A percentile compares a stretch with the other conserved stretches of the same genome.
phyloP scores from a whole-genome alignment of 2,797 vertebrate genomes.

The Arnoldichthys spilopterus region DNA sequence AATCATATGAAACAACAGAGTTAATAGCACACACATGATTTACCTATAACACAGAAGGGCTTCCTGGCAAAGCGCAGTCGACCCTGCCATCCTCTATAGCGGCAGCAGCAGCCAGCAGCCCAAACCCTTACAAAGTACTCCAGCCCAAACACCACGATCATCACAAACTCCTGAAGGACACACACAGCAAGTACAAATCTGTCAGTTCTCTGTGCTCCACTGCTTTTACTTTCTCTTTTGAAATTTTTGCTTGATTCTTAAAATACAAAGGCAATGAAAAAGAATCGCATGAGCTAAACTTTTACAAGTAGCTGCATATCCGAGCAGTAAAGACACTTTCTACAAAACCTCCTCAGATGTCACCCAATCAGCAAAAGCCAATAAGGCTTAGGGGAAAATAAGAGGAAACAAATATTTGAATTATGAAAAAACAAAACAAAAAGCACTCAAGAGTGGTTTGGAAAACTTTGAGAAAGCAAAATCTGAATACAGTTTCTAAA shows the following conservation, averaged over 20 bases:
- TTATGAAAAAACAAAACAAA: too few species aligned
- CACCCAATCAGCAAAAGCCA: too few species aligned
- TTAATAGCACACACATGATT: background rate
- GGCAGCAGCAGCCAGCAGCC: constrained; percentile 95
- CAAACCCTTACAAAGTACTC: constrained; percentile 94
- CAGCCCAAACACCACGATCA: constrained; percentile 97
- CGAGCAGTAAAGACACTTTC: too few species aligned
- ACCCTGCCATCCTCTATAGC: constrained; percentile 96
- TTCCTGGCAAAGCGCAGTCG: constrained; percentile 95
- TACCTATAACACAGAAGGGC: constrained; percentile 97
- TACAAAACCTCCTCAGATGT: too few species aligned
- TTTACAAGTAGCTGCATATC: background rate
- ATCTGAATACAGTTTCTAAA: background rate
- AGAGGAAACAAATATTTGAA: too few species aligned
- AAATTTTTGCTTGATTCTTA: background rate
- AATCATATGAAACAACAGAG: background rate
- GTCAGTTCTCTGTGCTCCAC: background rate
- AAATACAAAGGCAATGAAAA: background rate
- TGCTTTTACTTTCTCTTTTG: background rate
- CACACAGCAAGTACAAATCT: constrained; percentile 4
- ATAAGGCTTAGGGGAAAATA: too few species aligned
- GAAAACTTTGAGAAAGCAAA: background rate
- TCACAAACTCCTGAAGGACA: constrained; percentile 90
- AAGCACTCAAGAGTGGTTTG: background rate
- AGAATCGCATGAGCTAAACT: background rate